Percentiles rank a stretch among this genome's conserved stretches.
These are phyloP conservation scores for Drosophila prostipennis DNA, from an alignment of 2,888 invertebrate genomes.

Conservation along the genomic window DNA sequence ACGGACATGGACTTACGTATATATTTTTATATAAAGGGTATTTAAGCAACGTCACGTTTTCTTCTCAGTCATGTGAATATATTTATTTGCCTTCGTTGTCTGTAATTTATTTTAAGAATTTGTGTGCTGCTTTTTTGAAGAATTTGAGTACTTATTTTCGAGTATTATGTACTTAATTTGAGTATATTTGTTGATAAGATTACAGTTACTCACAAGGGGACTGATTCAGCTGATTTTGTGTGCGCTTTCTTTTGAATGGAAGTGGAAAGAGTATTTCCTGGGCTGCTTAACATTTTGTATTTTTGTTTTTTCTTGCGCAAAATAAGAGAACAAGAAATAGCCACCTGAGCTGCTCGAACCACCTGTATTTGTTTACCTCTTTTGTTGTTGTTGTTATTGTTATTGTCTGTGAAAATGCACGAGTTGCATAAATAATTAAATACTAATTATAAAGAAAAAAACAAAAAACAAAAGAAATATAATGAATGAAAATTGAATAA, in stretches of 20 bases:
- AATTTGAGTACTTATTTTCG: slow-evolving; percentile 1
- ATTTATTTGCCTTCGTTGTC: background rate
- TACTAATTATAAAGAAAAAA: background rate
- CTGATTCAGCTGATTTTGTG: background rate
- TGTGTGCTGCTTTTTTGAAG: background rate
- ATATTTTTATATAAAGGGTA: background rate
- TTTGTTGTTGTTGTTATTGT: background rate
- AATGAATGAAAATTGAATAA: slow-evolving; percentile 12
- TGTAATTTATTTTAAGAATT: slow-evolving; percentile 5
- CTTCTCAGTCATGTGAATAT: background rate
- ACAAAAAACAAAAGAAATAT: background rate
- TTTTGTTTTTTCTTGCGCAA: background rate
- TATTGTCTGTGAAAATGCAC: slow-evolving; percentile 11
- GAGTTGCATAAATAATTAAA: slow-evolving; percentile 32
- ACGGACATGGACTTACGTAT: background rate
- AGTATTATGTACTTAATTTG: slow-evolving; percentile 1
- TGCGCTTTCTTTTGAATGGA: too few species aligned
- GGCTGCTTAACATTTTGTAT: too few species aligned
- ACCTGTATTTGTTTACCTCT: slow-evolving; percentile 36
- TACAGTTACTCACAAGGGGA: background rate
- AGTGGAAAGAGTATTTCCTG: background rate
- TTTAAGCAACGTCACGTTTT: slow-evolving; percentile 2
- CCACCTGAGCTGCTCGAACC: slow-evolving; percentile 15
- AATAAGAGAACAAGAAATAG: slow-evolving; percentile 9
- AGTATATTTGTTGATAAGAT: slow-evolving; percentile 10